Conservation (phyloP, 2,797 vertebrate species). For the Phylloscopus collybita region DNA sequence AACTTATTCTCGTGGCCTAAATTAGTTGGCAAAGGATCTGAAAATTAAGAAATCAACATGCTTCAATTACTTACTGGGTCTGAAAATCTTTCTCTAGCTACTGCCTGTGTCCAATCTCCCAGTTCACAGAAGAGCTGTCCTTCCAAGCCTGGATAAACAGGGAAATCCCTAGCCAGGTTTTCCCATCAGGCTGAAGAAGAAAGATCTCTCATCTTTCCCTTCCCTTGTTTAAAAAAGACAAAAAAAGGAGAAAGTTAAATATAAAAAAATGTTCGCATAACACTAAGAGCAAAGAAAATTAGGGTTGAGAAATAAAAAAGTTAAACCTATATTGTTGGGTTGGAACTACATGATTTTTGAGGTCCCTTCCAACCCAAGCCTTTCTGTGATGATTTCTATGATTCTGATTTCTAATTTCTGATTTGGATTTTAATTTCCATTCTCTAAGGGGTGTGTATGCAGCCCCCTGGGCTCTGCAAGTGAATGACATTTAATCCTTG, state of each 20-base stretch:
- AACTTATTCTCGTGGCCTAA: background rate
- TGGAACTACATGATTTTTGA: background rate
- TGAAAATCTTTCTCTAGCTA: background rate
- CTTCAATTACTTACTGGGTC: background rate
- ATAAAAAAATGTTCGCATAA: background rate
- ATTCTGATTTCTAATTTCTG: background rate
- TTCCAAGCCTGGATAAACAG: background rate
- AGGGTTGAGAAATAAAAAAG: background rate
- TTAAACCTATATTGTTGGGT: background rate
- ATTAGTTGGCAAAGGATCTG: conserved; percentile 13
- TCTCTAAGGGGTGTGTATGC: background rate
- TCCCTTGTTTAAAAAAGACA: background rate
- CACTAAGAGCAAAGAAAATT: background rate
- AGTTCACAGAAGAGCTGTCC: background rate
- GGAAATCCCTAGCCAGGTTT: background rate
- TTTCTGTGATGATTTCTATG: background rate
- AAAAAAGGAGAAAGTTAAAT: background rate
- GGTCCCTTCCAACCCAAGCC: background rate
- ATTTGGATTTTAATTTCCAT: background rate
- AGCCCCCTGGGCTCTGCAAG: background rate
- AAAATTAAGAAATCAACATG: conserved; percentile 17
- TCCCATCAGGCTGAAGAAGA: background rate
- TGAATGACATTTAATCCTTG: conserved; percentile 47
- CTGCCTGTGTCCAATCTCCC: background rate
- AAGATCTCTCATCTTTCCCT: background rate